Conservation (phyloP, 2,797 vertebrate genomes). For the Acestrorhynchus altus region DNA sequence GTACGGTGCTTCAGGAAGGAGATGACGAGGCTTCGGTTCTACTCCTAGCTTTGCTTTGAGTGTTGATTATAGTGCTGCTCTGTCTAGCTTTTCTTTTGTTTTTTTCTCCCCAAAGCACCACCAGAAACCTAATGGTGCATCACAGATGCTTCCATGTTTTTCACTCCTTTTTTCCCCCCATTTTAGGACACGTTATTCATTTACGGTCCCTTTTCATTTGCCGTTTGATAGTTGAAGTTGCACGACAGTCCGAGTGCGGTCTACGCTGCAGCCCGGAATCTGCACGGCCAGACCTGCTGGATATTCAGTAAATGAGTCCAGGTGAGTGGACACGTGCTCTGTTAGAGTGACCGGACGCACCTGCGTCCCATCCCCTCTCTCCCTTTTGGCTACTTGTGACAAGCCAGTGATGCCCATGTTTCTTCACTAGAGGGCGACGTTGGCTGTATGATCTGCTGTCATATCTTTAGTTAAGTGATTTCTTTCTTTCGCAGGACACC, state of each 20-base stretch:
- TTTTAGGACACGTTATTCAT: not conserved
- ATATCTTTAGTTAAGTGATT: constrained; percentile 36
- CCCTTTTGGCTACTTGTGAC: constrained; percentile 11
- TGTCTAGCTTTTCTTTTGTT: constrained; percentile 1
- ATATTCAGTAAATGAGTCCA: not conserved
- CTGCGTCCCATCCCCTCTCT: not conserved
- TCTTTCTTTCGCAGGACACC: constrained; percentile 49
- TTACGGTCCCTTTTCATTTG: not conserved
- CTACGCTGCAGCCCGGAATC: not conserved
- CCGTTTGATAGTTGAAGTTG: not conserved
- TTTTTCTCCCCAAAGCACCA: constrained; percentile 7
- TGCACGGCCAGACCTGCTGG: not conserved
- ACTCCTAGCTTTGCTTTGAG: constrained; percentile 33
- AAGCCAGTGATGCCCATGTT: constrained; percentile 18
- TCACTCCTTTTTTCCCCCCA: not conserved
- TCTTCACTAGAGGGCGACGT: constrained; percentile 63
- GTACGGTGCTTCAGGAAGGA: constrained; percentile 30
- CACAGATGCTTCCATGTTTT: not conserved
- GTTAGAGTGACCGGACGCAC: not conserved
- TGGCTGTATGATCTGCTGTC: constrained; percentile 47
- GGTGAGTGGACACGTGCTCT: not conserved
- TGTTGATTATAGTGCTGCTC: constrained; percentile 33
- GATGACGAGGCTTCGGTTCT: constrained; percentile 11
- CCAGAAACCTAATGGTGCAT: constrained; percentile 3
- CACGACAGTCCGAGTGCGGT: not conserved